A percentile compares a stretch with the other conserved stretches of the same genome.
Conservation (phyloP, 2,797 vertebrate species). For the Smutsia gigantea region DNA sequence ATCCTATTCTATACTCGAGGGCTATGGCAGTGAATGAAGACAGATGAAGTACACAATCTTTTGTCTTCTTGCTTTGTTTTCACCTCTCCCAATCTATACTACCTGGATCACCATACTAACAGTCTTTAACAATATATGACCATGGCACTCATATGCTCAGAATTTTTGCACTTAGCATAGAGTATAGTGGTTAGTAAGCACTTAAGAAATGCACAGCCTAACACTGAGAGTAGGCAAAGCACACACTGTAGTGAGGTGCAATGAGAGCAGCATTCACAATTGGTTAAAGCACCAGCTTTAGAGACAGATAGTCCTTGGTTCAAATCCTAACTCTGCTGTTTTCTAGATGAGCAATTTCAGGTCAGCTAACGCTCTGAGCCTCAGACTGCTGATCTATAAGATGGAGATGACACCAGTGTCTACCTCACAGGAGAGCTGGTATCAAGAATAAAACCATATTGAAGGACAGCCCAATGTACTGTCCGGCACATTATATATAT, state of each 20-base stretch:
- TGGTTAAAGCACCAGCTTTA: background rate
- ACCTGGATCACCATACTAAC: background rate
- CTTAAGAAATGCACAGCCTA: background rate
- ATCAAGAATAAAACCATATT: background rate
- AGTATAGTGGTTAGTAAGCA: background rate
- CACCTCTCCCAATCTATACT: background rate
- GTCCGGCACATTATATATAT: background rate
- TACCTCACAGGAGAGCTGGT: background rate
- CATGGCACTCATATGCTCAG: background rate
- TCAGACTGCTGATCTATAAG: background rate
- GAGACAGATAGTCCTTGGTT: background rate
- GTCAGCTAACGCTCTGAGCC: background rate
- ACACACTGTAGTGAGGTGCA: background rate
- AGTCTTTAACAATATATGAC: background rate
- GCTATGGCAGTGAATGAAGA: background rate
- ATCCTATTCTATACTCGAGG: background rate
- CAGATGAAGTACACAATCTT: background rate
- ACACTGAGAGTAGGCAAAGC: background rate
- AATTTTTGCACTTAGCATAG: background rate
- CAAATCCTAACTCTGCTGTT: background rate
- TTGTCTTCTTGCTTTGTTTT: background rate
- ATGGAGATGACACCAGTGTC: background rate
- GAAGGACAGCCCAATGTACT: background rate
- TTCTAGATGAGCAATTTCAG: background rate
- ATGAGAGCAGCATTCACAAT: background rate